Evolutionary conservation across 1,140 invertebrate species (phyloP).

Genomic region (Berghia stephanieae): DNA sequence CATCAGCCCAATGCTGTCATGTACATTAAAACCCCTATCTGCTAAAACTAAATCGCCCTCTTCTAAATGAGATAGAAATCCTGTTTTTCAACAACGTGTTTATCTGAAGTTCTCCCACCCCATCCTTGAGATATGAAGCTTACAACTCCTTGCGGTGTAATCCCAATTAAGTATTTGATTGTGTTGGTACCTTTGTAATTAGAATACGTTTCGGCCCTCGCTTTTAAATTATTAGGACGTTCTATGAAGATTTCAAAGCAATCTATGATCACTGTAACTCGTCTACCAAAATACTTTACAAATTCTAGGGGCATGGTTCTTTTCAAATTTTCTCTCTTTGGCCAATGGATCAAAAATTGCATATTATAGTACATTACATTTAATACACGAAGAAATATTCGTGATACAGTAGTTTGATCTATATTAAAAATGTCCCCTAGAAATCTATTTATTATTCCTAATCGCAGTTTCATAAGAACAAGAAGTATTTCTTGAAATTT

Average conservation of each 20-base stretch:
- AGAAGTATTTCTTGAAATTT: no score
- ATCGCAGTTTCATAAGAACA: no score
- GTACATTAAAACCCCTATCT: constrained; percentile 37
- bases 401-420: no score
- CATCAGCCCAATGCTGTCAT: constrained; percentile 28
- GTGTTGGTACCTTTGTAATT: no score
- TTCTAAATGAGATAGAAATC: constrained; percentile 29
- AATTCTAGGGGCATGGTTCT: constrained; percentile 37
- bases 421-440: no score
- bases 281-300: constrained; percentile 27
- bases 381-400: constrained; percentile 30
- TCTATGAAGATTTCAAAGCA: no score
- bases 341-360: constrained; percentile 41
- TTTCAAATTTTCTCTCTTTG: constrained; percentile 31
- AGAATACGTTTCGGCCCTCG: constrained; percentile 37
- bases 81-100: constrained; percentile 31
- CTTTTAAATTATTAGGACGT: constrained; percentile 34
- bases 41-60: constrained; percentile 33
- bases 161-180: no score
- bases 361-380: constrained; percentile 32
- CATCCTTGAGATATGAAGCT: constrained; percentile 38
- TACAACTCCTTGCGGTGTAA: constrained; percentile 35
- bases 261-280: no score
- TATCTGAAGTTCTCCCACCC: constrained; percentile 38
- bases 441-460: constrained; percentile 28